Evolutionary conservation across 2,888 invertebrate genomes (phyloP).

Genomic region (Gnatocerus cornutus): DNA sequence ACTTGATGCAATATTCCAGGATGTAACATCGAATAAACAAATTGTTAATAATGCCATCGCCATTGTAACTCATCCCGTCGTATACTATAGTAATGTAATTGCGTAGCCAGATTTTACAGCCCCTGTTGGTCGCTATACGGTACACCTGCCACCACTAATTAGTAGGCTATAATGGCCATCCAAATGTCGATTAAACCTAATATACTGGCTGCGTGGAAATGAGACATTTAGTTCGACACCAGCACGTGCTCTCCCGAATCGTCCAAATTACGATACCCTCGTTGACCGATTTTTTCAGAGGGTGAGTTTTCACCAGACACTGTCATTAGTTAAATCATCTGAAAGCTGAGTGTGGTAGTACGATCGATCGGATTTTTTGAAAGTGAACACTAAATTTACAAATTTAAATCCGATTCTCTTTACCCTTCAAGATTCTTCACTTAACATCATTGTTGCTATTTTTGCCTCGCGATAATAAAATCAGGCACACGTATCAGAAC

Average conservation of each 20-base stretch:
- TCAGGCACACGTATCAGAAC: slow-evolving; percentile 36
- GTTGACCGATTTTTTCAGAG: slow-evolving; percentile 1
- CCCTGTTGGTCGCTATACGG: slow-evolving; percentile 66
- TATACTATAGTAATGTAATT: slow-evolving; percentile 59
- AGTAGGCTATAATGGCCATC: slow-evolving; percentile 70
- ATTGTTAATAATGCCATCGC: slow-evolving; percentile 38
- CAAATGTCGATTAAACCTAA: slow-evolving; percentile 71
- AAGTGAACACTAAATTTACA: no score
- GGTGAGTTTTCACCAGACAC: slow-evolving; percentile 4
- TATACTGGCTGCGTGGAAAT: slow-evolving; percentile 64
- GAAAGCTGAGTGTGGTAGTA: not conserved
- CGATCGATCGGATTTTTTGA: not conserved
- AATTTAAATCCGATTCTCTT: not conserved
- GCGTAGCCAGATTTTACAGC: slow-evolving; percentile 63
- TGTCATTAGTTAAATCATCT: slow-evolving; percentile 7
- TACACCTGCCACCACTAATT: slow-evolving; percentile 72
- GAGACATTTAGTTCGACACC: slow-evolving; percentile 53
- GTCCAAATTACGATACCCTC: slow-evolving; percentile 14
- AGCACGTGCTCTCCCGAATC: slow-evolving; percentile 34
- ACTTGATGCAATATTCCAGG: no score
- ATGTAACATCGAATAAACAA: slow-evolving; percentile 22
- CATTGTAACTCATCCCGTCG: slow-evolving; percentile 35
- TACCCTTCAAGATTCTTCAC: not conserved
- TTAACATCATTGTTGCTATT: not conserved
- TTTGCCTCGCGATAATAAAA: slow-evolving; percentile 12